Conservation (phyloP, 2,113 vertebrate genomes). For the Poicephalus meyeri region DNA sequence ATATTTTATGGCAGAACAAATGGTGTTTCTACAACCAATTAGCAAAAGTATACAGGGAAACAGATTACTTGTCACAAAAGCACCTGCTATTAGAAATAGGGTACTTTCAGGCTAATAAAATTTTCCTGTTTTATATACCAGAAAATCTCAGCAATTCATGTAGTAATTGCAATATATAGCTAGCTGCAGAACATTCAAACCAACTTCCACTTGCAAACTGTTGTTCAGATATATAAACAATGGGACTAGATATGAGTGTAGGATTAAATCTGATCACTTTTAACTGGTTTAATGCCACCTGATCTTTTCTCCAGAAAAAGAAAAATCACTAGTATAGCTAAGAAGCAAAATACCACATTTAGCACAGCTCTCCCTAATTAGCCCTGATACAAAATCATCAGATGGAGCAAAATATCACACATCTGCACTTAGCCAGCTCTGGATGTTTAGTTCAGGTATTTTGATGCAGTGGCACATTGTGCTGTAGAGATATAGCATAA, state of each 20-base stretch:
- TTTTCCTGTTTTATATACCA: neutral
- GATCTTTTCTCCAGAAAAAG: neutral
- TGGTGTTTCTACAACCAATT: neutral
- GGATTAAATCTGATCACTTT: neutral
- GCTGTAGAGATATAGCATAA: neutral
- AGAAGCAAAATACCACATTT: neutral
- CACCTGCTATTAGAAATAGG: neutral
- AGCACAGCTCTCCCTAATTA: neutral
- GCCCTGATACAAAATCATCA: neutral
- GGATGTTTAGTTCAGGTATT: neutral
- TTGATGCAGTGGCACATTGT: neutral
- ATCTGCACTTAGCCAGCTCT: neutral
- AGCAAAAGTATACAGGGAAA: neutral
- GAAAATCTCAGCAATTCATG: neutral
- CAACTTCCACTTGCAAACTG: neutral
- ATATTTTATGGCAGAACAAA: conserved; percentile 2
- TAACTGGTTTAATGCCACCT: neutral
- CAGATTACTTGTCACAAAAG: neutral
- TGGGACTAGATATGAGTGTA: neutral
- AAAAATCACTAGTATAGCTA: neutral
- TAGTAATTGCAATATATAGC: neutral
- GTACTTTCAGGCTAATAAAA: neutral
- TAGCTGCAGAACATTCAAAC: neutral
- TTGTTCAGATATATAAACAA: neutral
- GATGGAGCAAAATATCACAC: neutral